Evolutionary conservation across 1,140 invertebrate genomes (phyloP).

Genomic region (Manduca sexta): DNA sequence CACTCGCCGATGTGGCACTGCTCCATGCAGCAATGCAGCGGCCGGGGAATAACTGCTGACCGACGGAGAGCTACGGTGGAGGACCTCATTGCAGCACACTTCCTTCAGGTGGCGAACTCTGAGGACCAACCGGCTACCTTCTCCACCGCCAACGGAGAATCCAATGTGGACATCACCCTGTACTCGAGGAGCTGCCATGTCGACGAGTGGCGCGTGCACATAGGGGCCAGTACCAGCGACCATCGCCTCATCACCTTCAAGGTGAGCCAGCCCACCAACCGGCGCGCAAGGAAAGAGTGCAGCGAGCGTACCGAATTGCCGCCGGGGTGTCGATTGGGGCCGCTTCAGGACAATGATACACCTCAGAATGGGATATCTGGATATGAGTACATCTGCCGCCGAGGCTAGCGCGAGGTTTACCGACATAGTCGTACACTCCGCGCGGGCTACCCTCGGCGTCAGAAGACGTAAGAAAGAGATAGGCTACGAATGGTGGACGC

Average conservation of each 20-base stretch:
- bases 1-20: slow-evolving; percentile 32
- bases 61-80: slow-evolving; percentile 9
- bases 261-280: neutral
- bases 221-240: slow-evolving; percentile 18
- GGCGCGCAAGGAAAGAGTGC: too few relatives aligned
- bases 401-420: too few relatives aligned
- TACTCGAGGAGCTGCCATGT: slow-evolving; percentile 7
- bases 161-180: slow-evolving; percentile 26
- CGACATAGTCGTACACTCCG: slow-evolving; percentile 4
- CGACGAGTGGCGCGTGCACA: slow-evolving; percentile 14
- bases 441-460: too few relatives aligned
- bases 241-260: slow-evolving; percentile 19
- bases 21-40: slow-evolving; percentile 1
- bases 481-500: too few relatives aligned
- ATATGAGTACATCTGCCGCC: too few relatives aligned
- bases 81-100: slow-evolving; percentile 7
- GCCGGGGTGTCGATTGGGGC: slow-evolving; percentile 9
- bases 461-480: too few relatives aligned
- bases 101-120: slow-evolving; percentile 3
- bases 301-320: neutral
- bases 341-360: slow-evolving; percentile 6
- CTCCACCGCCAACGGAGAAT: slow-evolving; percentile 12
- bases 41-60: slow-evolving; percentile 7
- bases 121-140: slow-evolving; percentile 22
- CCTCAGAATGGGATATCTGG: slow-evolving; percentile 7